Percentiles rank a stretch among this genome's conserved stretches.
Conservation (phyloP, 2,113 vertebrate genomes). For the Phaethornis superciliosus region DNA sequence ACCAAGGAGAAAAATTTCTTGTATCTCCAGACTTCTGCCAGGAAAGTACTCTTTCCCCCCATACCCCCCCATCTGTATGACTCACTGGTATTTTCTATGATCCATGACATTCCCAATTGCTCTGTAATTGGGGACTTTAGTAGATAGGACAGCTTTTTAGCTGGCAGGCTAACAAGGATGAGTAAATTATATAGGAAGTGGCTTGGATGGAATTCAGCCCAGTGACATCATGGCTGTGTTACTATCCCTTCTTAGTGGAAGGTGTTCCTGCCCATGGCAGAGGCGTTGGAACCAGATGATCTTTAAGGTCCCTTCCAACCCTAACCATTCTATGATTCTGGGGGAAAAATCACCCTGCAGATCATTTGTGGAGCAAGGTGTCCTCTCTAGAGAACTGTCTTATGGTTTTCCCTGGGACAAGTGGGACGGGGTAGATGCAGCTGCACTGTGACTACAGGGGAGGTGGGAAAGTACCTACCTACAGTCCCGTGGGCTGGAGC, state of each 20-base stretch:
- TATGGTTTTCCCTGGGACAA: not conserved
- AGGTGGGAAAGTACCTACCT: not conserved
- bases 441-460: accelerated
- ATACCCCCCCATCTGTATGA: not conserved
- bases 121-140: not conserved
- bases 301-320: too few relatives aligned
- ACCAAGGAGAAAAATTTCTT: not conserved
- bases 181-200: not conserved
- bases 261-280: too few relatives aligned
- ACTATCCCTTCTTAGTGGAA: not conserved
- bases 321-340: too few relatives aligned
- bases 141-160: not conserved
- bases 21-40: not conserved
- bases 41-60: too few relatives aligned
- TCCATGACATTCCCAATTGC: not conserved
- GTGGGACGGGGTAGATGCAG: accelerated
- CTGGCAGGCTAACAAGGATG: not conserved
- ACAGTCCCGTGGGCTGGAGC: not conserved
- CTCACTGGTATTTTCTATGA: not conserved
- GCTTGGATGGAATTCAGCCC: not conserved
- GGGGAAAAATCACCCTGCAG: not conserved
- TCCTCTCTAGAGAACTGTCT: not conserved
- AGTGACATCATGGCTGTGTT: not conserved
- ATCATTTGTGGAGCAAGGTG: not conserved
- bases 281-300: too few relatives aligned